phyloP scores from a whole-genome alignment of 1,140 invertebrate species.

The Meloidogyne exigua region DNA sequence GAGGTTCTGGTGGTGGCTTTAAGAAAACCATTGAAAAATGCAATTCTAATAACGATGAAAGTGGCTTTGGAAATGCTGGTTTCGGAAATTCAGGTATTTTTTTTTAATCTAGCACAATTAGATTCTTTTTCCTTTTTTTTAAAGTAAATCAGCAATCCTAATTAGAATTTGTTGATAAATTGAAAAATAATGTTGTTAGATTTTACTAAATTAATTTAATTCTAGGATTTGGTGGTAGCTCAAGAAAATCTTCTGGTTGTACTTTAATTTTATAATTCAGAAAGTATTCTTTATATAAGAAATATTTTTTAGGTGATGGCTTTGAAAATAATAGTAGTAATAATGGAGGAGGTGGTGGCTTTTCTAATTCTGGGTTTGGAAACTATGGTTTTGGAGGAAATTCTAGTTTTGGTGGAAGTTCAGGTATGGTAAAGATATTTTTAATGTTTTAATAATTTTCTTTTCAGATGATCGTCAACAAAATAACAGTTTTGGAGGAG shows the following conservation, averaged over 20 bases:
- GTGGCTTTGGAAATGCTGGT: neutral
- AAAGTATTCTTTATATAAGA: neutral
- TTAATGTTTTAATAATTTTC: neutral
- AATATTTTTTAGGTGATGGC: neutral
- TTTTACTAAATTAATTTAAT: neutral
- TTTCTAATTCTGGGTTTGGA: constrained; percentile 13
- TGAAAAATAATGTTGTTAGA: neutral
- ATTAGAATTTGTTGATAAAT: neutral
- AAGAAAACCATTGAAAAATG: neutral
- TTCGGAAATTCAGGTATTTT: neutral
- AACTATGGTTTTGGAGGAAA: constrained; percentile 7
- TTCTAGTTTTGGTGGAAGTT: neutral
- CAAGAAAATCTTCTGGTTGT: neutral
- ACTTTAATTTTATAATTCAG: neutral
- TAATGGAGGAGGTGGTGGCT: neutral
- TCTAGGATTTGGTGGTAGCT: constrained; percentile 10
- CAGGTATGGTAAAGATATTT: neutral
- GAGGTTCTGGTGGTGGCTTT: neutral
- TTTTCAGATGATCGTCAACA: neutral
- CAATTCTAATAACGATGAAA: neutral
- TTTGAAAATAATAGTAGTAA: neutral
- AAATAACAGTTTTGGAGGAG: constrained; percentile 5
- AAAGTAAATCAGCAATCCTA: neutral
- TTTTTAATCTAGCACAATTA: neutral
- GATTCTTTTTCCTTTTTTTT: neutral